Conservation (phyloP, 2,888 invertebrate genomes). For the Microctonus brassicae region DNA sequence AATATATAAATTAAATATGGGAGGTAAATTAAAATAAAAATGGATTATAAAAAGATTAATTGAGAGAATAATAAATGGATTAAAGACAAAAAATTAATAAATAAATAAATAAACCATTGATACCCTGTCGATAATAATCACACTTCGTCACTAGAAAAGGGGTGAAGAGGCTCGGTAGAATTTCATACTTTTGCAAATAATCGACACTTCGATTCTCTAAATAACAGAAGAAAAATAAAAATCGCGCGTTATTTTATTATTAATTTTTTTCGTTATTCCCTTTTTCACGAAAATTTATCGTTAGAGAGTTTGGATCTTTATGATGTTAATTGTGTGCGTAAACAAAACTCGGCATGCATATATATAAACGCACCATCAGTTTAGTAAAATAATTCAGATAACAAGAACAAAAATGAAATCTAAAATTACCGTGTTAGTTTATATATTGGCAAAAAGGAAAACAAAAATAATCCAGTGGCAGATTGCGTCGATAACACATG, state of each 20-base stretch:
- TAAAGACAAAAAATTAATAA: constrained; percentile 32
- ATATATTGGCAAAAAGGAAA: constrained; percentile 12
- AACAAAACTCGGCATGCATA: constrained; percentile 42
- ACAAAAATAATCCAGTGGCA: constrained; percentile 14
- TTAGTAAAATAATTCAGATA: constrained; percentile 16
- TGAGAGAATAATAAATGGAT: constrained; percentile 43
- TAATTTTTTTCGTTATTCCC: constrained; percentile 25
- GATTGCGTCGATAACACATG: constrained; percentile 27
- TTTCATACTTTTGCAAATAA: constrained; percentile 70
- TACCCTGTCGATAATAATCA: constrained; percentile 64
- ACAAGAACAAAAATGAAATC: not conserved
- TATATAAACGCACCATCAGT: constrained; percentile 19
- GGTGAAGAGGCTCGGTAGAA: constrained; percentile 61
- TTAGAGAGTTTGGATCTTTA: constrained; percentile 39
- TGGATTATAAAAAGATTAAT: constrained; percentile 45
- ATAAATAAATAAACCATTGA: constrained; percentile 46
- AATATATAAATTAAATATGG: constrained; percentile 44
- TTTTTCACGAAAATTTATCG: constrained; percentile 39
- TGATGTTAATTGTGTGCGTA: constrained; percentile 42
- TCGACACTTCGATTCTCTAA: constrained; percentile 61
- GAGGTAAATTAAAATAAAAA: constrained; percentile 22
- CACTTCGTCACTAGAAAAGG: constrained; percentile 60
- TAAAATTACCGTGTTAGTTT: constrained; percentile 11
- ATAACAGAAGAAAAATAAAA: constrained; percentile 47
- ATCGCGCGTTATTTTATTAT: constrained; percentile 39